Base-by-base conservation (phyloP, 2,888 invertebrate genomes). In the Neoitamus cyanurus region DNA sequence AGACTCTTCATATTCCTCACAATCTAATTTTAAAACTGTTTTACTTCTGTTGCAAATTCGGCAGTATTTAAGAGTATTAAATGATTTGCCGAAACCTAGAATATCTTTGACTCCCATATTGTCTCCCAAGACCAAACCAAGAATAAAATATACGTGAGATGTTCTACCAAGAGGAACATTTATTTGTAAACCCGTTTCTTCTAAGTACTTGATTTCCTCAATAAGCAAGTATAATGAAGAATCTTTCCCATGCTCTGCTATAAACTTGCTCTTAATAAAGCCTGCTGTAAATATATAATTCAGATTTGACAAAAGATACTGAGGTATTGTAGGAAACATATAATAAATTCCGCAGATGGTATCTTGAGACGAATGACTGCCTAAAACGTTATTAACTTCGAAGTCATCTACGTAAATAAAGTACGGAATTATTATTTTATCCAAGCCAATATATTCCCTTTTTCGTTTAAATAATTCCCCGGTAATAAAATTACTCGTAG, bases 51-150 rank as follows among this genome's bases (percentile, higher is more conserved):
- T 58, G n/a, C 58, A 58, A 15, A 58, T 15, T 9, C 73, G 73
- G 15, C 73, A 73, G 13, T 34, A 73, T 30, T 34, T 36, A 20
- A n/a, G 1, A 9, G 36, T n/a, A 73, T 73, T 75, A 20, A 75
- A 75, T 1, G 46, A 78, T 28, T 78, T 46, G 1, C 46, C 78
- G 15, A 78, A 78, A 9, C 48, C 78, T 2, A 78, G 13, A 28
- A 78, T 46, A 78, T 30, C 48, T n/a, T 78, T 78, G 3, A 78
- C 48, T 0, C 78, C 78, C 28, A 78, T n/a, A 48, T 78, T 78
- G 28, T 78, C 78, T 25, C 48, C 78, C 3, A 78, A 15, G 15
- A 78, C 25, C 31, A 78, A 48, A 1, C 58, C 78, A 30, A 48
- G 25, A n/a, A 30, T 34, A 1, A 37, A 28, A 78, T 25, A 28